Base-by-base conservation (phyloP, 2,888 invertebrate species). In the Drepanosiphum platanoidis region DNA sequence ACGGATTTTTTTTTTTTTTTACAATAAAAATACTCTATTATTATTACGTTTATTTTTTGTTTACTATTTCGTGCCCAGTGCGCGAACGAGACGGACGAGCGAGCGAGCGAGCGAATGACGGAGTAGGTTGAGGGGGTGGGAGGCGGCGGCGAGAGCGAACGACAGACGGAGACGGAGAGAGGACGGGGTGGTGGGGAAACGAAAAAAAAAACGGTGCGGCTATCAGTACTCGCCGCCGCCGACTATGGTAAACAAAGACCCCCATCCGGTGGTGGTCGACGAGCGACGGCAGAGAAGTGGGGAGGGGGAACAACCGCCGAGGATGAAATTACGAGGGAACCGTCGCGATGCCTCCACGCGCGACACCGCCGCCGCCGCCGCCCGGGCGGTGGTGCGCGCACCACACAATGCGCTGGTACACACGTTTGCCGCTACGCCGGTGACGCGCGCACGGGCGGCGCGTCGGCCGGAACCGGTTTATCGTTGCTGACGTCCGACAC, bases 201-300 rank as follows among this genome's bases (percentile, higher is more conserved):
- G 58, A 13, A 46, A 22, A 34, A 1, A 30, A 18, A 27, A 39
- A 22, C 64, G 22, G 8, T 58, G 13, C n/a, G n/a, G 32, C 36
- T 39, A 78, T 30, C 34, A 39, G 64, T 30, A 11, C 27, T 27
- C 9, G 15, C 30, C 8, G 34, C 32, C 30, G 75, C 22, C 27
- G 64, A 30, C 30, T 64, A 27, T 78, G 27, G 78, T 66, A 78
- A 78, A 78, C 78, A 78, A 78, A 78, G 78, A 66, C 78, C 78
- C 78, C 78, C 64, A 42, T 66, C 78, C 64, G 64, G 64, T 66
- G 4, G 61, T 18, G 18, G 27, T 15, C 36, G 32, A 3, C 13
- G 3, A 1, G 27, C 27, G 30, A 2, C 7, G 18, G 52, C 3
- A 22, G 52, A 5, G 32, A 30, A 32, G 39, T 1, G 39, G 4